A percentile compares a stretch with the other conserved stretches of the same genome.
Conservation (phyloP, 2,113 vertebrate species). For the Mellivora capensis region DNA sequence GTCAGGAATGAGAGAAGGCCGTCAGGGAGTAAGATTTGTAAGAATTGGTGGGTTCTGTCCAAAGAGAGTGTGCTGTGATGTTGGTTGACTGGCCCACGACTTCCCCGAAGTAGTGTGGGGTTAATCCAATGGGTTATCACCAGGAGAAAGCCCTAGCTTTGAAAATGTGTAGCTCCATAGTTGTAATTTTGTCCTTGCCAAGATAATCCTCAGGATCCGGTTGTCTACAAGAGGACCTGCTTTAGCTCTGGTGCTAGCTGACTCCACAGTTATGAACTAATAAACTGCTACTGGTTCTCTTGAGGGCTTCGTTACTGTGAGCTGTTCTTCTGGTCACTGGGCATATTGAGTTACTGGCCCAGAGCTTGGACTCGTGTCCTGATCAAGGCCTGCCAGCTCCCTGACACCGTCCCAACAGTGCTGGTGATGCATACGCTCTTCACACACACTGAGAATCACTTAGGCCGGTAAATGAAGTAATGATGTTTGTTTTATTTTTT, state of each 20-base stretch:
- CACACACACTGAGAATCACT: not conserved
- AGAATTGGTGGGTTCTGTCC: not conserved
- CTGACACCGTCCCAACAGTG: not conserved
- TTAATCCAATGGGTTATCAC: not conserved
- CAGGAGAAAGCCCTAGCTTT: not conserved
- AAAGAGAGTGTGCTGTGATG: not conserved
- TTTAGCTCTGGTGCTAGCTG: not conserved
- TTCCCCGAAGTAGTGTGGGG: not conserved
- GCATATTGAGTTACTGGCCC: not conserved
- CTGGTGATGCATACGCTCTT: not conserved
- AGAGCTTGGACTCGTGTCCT: not conserved
- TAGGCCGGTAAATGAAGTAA: not conserved
- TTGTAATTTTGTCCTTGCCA: not conserved
- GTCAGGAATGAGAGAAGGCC: not conserved
- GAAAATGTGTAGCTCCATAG: not conserved
- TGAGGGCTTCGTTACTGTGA: not conserved
- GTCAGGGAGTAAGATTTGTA: not conserved
- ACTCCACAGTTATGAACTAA: not conserved
- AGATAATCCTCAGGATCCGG: not conserved
- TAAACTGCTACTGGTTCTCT: not conserved
- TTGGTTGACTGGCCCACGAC: not conserved
- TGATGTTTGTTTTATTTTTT: not conserved
- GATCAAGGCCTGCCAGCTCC: not conserved
- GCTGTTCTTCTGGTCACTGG: not conserved
- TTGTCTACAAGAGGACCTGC: not conserved